phyloP scores from a whole-genome alignment of 2,113 vertebrate species.

The Gymnorhina tibicen region DNA sequence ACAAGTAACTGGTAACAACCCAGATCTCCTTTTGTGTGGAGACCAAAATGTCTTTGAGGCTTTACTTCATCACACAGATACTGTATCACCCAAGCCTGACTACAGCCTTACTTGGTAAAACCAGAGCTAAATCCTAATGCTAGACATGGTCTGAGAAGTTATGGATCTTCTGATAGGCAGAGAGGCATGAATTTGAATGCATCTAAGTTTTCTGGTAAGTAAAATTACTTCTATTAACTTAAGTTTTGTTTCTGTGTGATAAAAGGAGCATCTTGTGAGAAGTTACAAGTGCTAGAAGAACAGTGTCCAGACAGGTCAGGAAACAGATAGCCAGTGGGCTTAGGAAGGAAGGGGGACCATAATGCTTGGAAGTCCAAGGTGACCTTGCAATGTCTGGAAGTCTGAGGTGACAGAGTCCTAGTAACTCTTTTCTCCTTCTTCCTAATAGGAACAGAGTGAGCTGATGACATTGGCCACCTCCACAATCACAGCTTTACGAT shows the following conservation, averaged over 20 bases:
- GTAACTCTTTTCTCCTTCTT: not conserved
- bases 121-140: not conserved
- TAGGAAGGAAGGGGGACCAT: not conserved
- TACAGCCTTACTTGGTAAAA: not conserved
- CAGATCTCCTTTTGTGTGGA: not conserved
- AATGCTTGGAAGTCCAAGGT: not conserved
- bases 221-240: not conserved
- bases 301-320: not conserved
- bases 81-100: not conserved
- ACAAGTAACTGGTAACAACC: not conserved
- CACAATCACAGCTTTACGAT: not conserved
- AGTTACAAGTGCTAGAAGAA: not conserved
- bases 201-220: not conserved
- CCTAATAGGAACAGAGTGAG: not conserved
- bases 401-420: not conserved
- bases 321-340: not conserved
- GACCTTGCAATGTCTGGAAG: not conserved
- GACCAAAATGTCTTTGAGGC: not conserved
- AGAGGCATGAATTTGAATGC: not conserved
- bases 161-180: not conserved
- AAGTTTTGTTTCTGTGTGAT: not conserved
- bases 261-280: not conserved
- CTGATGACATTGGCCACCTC: not conserved
- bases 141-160: not conserved
- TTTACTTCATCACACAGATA: not conserved